These are phyloP conservation scores for Fragum sueziense DNA, from an alignment of 2,888 invertebrate genomes.

Conservation along the genomic window DNA sequence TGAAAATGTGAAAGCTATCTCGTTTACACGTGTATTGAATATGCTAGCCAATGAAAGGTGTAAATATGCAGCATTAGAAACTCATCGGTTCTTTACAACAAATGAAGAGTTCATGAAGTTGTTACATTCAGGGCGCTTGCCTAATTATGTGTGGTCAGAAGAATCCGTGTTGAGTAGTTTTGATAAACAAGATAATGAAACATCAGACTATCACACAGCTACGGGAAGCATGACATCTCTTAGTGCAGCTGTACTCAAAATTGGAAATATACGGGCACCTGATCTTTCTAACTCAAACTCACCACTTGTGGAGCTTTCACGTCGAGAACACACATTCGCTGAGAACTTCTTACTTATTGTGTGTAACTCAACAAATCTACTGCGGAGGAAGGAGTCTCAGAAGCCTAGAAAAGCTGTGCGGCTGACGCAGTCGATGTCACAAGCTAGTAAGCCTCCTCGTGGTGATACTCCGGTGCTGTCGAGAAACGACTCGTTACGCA, in stretches of 20 bases:
- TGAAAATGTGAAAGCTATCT: slow-evolving; percentile 72
- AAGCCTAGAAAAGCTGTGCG: slow-evolving; percentile 48
- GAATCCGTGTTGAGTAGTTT: slow-evolving; percentile 56
- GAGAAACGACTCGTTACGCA: slow-evolving; percentile 75
- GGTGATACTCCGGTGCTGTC: slow-evolving; percentile 75
- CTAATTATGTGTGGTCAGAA: slow-evolving; percentile 74
- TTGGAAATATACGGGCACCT: slow-evolving; percentile 75
- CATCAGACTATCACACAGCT: slow-evolving; percentile 75
- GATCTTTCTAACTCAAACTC: slow-evolving; percentile 76
- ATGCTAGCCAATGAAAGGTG: slow-evolving; percentile 78
- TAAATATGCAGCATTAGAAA: slow-evolving; percentile 77
- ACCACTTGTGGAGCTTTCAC: slow-evolving; percentile 77
- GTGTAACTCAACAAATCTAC: slow-evolving; percentile 79
- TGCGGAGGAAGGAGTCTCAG: slow-evolving; percentile 72
- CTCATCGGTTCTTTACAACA: slow-evolving; percentile 79
- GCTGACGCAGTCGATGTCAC: slow-evolving; percentile 43
- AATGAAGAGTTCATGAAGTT: slow-evolving; percentile 75
- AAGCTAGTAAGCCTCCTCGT: slow-evolving; percentile 58
- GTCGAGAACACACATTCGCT: slow-evolving; percentile 78
- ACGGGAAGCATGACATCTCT: slow-evolving; percentile 75
- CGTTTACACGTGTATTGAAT: slow-evolving; percentile 76
- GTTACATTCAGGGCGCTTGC: slow-evolving; percentile 67
- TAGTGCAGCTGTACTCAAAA: slow-evolving; percentile 73
- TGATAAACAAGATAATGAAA: slow-evolving; percentile 63
- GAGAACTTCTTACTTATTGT: slow-evolving; percentile 79